Evolutionary conservation across 2,113 vertebrate genomes (phyloP), one percentile per base, ranked within the genome.

Genomic region (Salvator merianae): DNA sequence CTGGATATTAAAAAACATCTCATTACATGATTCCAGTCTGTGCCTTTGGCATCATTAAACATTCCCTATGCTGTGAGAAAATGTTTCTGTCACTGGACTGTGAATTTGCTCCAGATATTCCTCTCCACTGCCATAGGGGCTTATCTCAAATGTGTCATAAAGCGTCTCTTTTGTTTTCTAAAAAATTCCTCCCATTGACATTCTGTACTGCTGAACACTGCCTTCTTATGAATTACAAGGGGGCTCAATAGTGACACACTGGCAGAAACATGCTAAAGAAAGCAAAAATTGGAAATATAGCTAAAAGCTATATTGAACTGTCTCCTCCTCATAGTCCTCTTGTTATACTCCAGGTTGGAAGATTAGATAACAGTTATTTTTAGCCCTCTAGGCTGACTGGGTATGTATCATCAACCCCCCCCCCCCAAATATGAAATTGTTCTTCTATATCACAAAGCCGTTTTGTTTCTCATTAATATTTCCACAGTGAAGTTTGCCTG

Each of bases 61-160:
- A 88, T 83, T 91, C 83, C 82, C 85, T 66, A 13, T 59, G 7
- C 82, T 14, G 74, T 77, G 65, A 82, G 65, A 87, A 91, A 86
- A 22, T 32, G 16, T 47, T 74, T 63, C 53, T 0, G 0, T 87
- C 1, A 0, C 79, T 81, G 73, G 75, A 77, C 77, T 87, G 59
- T 0, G 0, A 85, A 88, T 86, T 87, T 84, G 71, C 84, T 73
- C 85, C 85, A 88, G 55, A 78, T 74, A 53, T 88, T 84, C n/a
- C 0, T 79, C 82, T 78, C 80, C 26, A 81, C 50, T 91, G 86
- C 79, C 88, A 88, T 47, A 62, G 22, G 68, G 87, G 85, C 63
- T 91, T 91, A 90, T 89, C 90, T 92, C 89, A 93, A 91, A 82
- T 70, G 77, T 88, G 91, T 84, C 90, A 93, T 93, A 92, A 94